These are phyloP conservation scores for Acanthurus leucopareius DNA, from an alignment of 2,797 vertebrate genomes.

Conservation along the genomic window DNA sequence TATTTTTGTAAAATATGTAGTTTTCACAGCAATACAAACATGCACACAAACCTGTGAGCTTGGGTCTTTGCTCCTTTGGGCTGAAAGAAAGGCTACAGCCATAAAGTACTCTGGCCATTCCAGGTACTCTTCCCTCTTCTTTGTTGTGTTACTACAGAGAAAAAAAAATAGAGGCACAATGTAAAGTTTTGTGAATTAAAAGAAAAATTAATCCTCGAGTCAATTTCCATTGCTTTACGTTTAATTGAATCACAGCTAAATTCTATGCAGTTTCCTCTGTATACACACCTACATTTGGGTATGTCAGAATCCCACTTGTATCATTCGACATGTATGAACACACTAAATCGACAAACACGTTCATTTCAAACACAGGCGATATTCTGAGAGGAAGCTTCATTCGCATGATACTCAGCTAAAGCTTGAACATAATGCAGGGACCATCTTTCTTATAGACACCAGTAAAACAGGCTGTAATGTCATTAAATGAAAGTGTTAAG, in stretches of 20 bases:
- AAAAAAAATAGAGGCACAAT: neutral
- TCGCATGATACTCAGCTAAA: neutral
- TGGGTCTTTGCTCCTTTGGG: slow-evolving; percentile 98
- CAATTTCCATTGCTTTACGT: neutral
- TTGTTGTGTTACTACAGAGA: slow-evolving; percentile 57
- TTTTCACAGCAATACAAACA: neutral
- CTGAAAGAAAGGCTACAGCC: slow-evolving; percentile 97
- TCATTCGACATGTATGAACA: neutral
- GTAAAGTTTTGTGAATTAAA: neutral
- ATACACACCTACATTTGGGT: neutral
- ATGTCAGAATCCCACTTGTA: neutral
- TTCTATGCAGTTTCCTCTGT: neutral
- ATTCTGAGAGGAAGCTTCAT: neutral
- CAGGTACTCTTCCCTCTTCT: slow-evolving; percentile 93
- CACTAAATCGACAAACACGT: neutral
- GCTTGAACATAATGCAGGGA: neutral
- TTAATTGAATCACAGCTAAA: neutral
- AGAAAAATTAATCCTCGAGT: neutral
- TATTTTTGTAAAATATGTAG: no score
- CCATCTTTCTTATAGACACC: neutral
- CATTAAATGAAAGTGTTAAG: neutral
- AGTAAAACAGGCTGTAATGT: neutral
- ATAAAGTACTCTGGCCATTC: slow-evolving; percentile 99
- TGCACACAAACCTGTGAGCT: slow-evolving; percentile 88
- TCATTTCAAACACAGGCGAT: neutral